Evolutionary conservation across 30 jellyfish, hydroid and myxozoan species (phyloP).

Genomic region (Nemopilema nomurai): DNA sequence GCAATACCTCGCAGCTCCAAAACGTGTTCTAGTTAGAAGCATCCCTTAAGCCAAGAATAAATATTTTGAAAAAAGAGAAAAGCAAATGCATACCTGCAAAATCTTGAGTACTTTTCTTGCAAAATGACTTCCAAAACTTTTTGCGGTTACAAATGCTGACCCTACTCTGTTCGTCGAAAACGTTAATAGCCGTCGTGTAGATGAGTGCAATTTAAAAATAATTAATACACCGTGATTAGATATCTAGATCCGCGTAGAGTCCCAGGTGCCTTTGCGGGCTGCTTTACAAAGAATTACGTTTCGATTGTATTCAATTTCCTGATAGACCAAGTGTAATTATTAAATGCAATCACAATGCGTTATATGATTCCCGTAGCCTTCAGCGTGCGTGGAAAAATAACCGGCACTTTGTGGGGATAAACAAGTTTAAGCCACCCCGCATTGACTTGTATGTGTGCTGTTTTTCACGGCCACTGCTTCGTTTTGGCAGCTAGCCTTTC

Average conservation of each 20-base stretch:
- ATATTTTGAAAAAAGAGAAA: background rate
- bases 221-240: background rate
- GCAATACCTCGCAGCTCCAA: no score
- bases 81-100: background rate
- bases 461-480: background rate
- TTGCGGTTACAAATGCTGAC: background rate
- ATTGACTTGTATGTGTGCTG: background rate
- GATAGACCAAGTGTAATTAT: background rate
- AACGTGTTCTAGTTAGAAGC: background rate
- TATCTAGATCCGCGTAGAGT: background rate
- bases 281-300: background rate
- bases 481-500: background rate
- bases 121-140: background rate
- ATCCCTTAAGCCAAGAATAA: background rate
- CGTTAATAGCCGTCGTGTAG: background rate
- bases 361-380: background rate
- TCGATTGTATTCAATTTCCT: background rate
- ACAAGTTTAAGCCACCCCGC: background rate
- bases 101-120: background rate
- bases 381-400: background rate
- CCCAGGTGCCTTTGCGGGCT: background rate
- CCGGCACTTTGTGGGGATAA: background rate
- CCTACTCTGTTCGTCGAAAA: background rate
- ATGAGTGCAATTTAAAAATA: background rate
- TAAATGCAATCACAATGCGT: background rate